Evolutionary conservation across 1,140 invertebrate species (phyloP).

Genomic region (Macrocentrus cingulum): DNA sequence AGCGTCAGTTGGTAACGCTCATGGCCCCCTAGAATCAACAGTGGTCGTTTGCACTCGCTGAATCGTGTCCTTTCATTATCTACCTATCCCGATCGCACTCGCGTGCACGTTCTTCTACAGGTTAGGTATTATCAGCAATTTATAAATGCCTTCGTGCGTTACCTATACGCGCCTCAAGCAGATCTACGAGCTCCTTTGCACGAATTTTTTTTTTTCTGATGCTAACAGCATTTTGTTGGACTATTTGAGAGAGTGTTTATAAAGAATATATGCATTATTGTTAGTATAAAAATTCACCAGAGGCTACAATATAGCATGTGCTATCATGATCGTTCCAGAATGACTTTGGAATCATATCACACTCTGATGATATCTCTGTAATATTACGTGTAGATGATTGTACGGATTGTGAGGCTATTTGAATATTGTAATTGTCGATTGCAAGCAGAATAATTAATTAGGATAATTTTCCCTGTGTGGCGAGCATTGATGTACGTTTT

Average conservation of each 20-base stretch:
- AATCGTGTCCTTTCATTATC: slow-evolving; percentile 19
- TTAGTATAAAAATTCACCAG: too few relatives aligned
- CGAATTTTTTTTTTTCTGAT: background rate
- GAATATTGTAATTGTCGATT: background rate
- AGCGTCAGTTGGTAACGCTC: background rate
- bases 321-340: too few relatives aligned
- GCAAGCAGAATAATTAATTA: background rate
- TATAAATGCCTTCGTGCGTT: slow-evolving; percentile 7
- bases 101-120: slow-evolving; percentile 18
- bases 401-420: background rate
- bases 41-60: slow-evolving; percentile 12
- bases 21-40: background rate
- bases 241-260: background rate
- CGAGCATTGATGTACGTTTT: too few relatives aligned
- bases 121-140: background rate
- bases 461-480: too few relatives aligned
- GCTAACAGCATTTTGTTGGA: background rate
- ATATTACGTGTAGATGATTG: slow-evolving; percentile 13
- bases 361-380: too few relatives aligned
- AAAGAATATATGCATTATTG: background rate
- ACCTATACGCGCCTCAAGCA: background rate
- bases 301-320: too few relatives aligned
- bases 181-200: background rate
- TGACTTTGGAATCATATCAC: background rate
- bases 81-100: slow-evolving; percentile 14